phyloP scores from a whole-genome alignment of 2,113 vertebrate genomes.

The Sterrhoptilus dennistouni region DNA sequence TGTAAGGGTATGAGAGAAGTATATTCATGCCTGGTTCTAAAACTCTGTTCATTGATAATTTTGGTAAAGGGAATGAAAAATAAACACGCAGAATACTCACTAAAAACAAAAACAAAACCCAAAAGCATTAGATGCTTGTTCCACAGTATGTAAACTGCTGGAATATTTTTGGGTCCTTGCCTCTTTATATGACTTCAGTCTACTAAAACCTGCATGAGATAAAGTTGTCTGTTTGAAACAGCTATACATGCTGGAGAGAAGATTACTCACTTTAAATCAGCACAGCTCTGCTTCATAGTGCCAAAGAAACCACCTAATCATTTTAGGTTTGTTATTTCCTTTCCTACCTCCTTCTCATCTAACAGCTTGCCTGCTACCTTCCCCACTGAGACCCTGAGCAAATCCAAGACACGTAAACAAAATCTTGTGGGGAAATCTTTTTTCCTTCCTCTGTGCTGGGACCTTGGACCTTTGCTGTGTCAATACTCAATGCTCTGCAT shows the following conservation, averaged over 20 bases:
- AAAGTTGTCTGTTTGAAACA: background rate
- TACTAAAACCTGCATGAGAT: background rate
- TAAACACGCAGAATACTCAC: background rate
- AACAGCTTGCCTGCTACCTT: background rate
- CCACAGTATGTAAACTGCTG: background rate
- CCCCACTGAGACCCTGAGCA: background rate
- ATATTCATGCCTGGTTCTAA: constrained; percentile 26
- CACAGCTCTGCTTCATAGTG: background rate
- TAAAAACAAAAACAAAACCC: background rate
- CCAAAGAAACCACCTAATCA: background rate
- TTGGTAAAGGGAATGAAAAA: constrained; percentile 8
- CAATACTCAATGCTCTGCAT: background rate
- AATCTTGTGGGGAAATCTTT: background rate
- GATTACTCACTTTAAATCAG: background rate
- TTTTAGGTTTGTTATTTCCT: background rate
- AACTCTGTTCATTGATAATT: constrained; percentile 23
- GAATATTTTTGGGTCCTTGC: background rate
- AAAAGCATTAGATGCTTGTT: background rate
- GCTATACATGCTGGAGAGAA: background rate
- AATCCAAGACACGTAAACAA: background rate
- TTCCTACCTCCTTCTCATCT: background rate
- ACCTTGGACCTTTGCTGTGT: background rate
- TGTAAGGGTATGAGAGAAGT: background rate
- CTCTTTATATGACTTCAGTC: background rate
- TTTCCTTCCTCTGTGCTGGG: background rate